Evolutionary conservation across 37 sponge, comb jelly and placozoan species (phyloP), one percentile per base, ranked within the genome.

Genomic region (Aplysina aerophoba): DNA sequence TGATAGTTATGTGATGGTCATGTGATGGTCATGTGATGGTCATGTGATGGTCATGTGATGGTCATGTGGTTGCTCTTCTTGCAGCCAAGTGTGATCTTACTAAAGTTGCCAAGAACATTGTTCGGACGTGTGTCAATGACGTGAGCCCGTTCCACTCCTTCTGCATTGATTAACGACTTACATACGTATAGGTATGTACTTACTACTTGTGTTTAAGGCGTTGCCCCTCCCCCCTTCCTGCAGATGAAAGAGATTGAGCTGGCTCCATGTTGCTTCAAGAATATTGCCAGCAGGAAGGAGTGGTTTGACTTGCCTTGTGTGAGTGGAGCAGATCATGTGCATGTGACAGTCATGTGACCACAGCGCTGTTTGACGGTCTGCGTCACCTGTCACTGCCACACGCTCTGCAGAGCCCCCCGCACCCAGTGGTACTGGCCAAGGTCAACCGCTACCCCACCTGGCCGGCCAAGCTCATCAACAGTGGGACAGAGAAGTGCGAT

Each of bases 401-500:
- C 11, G n/a, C 38, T 41, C 35, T 68, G 20, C 55, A 90, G 88
- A 79, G 82, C 41, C 90, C 95, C 0, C 90, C 94, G 2, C 97
- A 96, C 72, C 82, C 84, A 2, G 87, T 93, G 22, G 94, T 96
- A 4, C 85, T 93, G 90, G 98, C 98, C 16, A 95, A 98, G 77
- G 88, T 98, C 35, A 81, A 90, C 56, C 96, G 98, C 0, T 93
- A 95, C 72, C 98, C 98, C 13, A 66, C 90, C 17, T 98, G 98
- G 98, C 98, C 98, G 35, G 98, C 94, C 56, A 98, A 98, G 89
- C 73, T 93, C 55, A 88, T 96, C 82, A 91, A 92, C 72, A 91
- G 88, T 38, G 88, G 88, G 4, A 82, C 92, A 24, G 96, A 95
- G 80, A 90, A 91, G 79, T 96, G 92, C 75, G 96, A 98, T 44